phyloP scores from a whole-genome alignment of 2,113 vertebrate species.

The Galeopterus variegatus region DNA sequence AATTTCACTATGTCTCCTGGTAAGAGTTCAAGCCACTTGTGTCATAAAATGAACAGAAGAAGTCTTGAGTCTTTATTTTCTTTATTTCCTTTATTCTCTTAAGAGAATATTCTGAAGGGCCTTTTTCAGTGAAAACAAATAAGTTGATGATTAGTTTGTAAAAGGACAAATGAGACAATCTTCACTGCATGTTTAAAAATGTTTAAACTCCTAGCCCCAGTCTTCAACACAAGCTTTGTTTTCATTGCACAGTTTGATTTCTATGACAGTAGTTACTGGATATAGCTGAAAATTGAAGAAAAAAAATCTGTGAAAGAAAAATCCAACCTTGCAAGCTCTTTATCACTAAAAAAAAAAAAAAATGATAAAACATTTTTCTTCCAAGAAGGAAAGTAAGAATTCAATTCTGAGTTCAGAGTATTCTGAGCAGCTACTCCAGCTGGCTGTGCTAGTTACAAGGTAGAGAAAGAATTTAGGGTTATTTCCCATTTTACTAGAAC shows the following conservation, averaged over 20 bases:
- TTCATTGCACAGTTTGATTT: not conserved
- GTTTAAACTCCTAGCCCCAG: not conserved
- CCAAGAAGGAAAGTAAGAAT: constrained; percentile 23
- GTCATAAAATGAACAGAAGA: not conserved
- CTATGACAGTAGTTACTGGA: not conserved
- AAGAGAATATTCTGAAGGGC: not conserved
- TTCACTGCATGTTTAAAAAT: not conserved
- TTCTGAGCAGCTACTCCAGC: not conserved
- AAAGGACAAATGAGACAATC: not conserved
- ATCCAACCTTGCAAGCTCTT: not conserved
- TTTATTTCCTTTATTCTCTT: not conserved
- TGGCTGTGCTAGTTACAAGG: not conserved
- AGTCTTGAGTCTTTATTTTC: not conserved
- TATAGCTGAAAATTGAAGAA: not conserved
- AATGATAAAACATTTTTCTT: not conserved
- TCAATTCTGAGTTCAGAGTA: constrained; percentile 16
- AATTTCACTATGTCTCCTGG: not conserved
- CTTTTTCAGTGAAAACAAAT: not conserved
- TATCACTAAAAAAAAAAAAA: not conserved
- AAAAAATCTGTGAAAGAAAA: not conserved
- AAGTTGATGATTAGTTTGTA: not conserved
- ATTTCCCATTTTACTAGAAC: constrained; percentile 17
- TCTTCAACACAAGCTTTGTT: not conserved
- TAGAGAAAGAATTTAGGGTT: not conserved
- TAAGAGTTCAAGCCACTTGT: not conserved